These are phyloP conservation scores for Etheostoma spectabile DNA, from an alignment of 2,113 vertebrate species.

Conservation along the genomic window DNA sequence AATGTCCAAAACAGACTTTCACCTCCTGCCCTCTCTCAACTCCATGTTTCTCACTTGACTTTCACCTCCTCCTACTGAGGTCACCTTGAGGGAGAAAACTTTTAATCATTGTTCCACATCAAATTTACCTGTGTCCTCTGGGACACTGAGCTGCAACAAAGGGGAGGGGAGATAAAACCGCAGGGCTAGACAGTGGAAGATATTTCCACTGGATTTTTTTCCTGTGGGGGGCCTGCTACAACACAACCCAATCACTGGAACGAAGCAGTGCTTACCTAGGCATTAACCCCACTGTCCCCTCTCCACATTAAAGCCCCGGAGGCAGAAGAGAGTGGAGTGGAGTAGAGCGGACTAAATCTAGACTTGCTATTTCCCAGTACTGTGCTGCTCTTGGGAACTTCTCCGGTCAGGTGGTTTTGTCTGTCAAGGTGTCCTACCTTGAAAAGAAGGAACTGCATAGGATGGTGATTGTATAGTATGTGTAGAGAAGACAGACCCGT, in stretches of 20 bases:
- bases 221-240: conserved; percentile 66
- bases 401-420: conserved; percentile 43
- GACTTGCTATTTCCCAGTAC: conserved; percentile 55
- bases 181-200: conserved; percentile 76
- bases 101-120: conserved; percentile 83
- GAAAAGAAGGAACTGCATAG: conserved; percentile 6
- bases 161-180: conserved; percentile 33
- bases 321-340: conserved; percentile 54
- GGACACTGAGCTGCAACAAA: conserved; percentile 62
- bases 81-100: conserved; percentile 82
- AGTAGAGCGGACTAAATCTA: conserved; percentile 73
- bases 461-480: not conserved
- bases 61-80: conserved; percentile 73
- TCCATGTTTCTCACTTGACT: conserved; percentile 56
- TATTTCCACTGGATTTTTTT: conserved; percentile 81
- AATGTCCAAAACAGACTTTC: conserved; percentile 48
- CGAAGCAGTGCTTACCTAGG: conserved; percentile 80
- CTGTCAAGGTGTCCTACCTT: conserved; percentile 74
- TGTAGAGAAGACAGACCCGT: not conserved
- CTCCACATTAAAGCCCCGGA: conserved; percentile 75
- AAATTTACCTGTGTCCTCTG: conserved; percentile 69
- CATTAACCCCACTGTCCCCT: conserved; percentile 81
- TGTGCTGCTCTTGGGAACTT: conserved; percentile 55
- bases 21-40: conserved; percentile 60
- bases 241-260: conserved; percentile 79